These are phyloP conservation scores for Melitaea cinxia DNA, from an alignment of 1,140 invertebrate genomes.

Conservation along the genomic window DNA sequence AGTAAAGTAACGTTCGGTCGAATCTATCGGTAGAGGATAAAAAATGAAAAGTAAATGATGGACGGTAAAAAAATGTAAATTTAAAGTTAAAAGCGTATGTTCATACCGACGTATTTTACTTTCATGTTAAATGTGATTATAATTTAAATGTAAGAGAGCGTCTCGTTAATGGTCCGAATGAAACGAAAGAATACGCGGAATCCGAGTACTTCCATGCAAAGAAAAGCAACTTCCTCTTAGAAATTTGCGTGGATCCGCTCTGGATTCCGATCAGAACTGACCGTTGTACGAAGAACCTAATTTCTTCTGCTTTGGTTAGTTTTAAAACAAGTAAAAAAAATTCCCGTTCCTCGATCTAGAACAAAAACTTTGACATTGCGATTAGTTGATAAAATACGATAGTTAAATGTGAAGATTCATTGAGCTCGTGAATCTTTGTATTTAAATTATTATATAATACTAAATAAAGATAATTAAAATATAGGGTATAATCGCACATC, in stretches of 20 bases:
- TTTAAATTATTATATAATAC: slow-evolving; percentile 57
- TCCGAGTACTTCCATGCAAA: slow-evolving; percentile 70
- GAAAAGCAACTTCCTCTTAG: slow-evolving; percentile 78
- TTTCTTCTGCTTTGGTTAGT: slow-evolving; percentile 41
- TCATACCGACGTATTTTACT: slow-evolving; percentile 52
- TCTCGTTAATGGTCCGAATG: slow-evolving; percentile 45
- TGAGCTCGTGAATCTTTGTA: slow-evolving; percentile 74
- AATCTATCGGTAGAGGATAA: slow-evolving; percentile 67
- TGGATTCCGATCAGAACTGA: slow-evolving; percentile 63
- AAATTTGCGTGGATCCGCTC: slow-evolving; percentile 71
- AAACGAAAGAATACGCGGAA: slow-evolving; percentile 48
- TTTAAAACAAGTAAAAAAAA: slow-evolving; percentile 33
- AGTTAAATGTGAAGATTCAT: slow-evolving; percentile 70
- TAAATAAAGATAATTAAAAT: slow-evolving; percentile 64
- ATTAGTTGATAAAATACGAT: slow-evolving; percentile 49
- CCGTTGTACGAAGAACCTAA: slow-evolving; percentile 32
- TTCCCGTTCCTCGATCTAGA: slow-evolving; percentile 20
- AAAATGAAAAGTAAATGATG: slow-evolving; percentile 52
- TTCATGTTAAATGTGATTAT: slow-evolving; percentile 43
- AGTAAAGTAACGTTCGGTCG: slow-evolving; percentile 77
- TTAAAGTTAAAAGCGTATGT: slow-evolving; percentile 54
- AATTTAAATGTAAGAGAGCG: slow-evolving; percentile 38
- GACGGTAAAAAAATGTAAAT: slow-evolving; percentile 61
- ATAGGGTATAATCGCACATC: slow-evolving; percentile 76
- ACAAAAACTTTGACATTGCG: slow-evolving; percentile 57